A percentile compares a stretch with the other conserved stretches of the same genome.
Conservation (phyloP, 2,113 vertebrate genomes). For the Hystrix cristata region DNA sequence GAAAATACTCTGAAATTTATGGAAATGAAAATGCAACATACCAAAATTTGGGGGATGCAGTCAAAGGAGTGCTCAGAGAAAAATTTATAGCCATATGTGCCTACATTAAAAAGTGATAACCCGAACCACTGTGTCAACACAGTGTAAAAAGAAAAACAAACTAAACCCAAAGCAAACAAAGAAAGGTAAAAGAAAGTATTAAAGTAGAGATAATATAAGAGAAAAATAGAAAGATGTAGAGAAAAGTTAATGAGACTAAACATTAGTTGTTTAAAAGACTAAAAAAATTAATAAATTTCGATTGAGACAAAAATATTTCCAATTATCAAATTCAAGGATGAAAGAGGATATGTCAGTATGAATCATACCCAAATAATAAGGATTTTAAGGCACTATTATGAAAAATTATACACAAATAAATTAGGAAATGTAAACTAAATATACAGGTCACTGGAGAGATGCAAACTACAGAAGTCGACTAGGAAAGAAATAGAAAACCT, state of each 20-base stretch:
- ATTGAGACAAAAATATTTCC: not conserved
- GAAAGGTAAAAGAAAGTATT: not conserved
- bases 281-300: not conserved
- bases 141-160: not conserved
- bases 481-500: not conserved
- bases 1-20: not conserved
- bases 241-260: not conserved
- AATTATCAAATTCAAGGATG: not conserved
- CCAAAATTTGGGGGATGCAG: not conserved
- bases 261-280: not conserved
- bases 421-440: not conserved
- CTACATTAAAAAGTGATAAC: not conserved
- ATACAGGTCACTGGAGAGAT: not conserved
- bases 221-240: not conserved
- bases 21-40: not conserved
- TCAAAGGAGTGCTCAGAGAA: not conserved
- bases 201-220: not conserved
- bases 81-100: not conserved
- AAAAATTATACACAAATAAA: not conserved
- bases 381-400: not conserved
- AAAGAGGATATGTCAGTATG: not conserved
- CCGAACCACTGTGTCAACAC: not conserved
- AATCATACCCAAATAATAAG: not conserved
- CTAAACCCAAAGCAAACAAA: not conserved
- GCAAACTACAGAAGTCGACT: not conserved